phyloP scores from a whole-genome alignment of 2,888 invertebrate species.

The Apotomis betuletana region DNA sequence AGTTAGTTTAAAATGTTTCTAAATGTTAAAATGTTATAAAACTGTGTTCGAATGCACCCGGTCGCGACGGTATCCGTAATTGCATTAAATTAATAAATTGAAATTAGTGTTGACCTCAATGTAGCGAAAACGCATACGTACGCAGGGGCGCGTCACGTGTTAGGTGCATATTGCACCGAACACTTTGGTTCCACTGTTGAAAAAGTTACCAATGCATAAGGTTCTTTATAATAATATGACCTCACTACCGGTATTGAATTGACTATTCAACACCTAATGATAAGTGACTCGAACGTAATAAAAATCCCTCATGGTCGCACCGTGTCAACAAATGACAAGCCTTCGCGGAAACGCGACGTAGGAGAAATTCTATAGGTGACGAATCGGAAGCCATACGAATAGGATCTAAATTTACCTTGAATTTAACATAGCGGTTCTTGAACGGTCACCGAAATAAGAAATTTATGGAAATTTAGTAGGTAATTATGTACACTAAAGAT shows the following conservation, averaged over 20 bases:
- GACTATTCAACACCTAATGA: constrained; percentile 28
- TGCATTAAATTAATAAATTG: too few species aligned
- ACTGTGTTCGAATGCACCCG: too few species aligned
- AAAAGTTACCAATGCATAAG: background rate
- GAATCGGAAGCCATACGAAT: constrained; percentile 7
- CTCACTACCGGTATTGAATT: constrained; percentile 23
- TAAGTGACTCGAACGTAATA: constrained; percentile 18
- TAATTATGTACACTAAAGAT: too few species aligned
- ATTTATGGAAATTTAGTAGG: too few species aligned
- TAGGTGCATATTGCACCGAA: too few species aligned
- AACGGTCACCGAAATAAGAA: background rate
- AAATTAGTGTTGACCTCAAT: too few species aligned
- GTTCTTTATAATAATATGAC: background rate
- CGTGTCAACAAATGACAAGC: background rate
- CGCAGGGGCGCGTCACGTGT: too few species aligned
- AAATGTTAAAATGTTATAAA: too few species aligned
- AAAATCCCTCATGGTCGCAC: constrained; percentile 27
- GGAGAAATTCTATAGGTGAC: constrained; percentile 2
- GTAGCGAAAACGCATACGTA: too few species aligned
- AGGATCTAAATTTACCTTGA: constrained; percentile 10
- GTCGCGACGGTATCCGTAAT: too few species aligned
- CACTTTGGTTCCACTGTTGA: too few species aligned
- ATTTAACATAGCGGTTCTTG: background rate
- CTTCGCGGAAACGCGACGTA: constrained; percentile 14
- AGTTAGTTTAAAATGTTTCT: too few species aligned